A percentile compares a stretch with the other conserved stretches of the same genome.
Conservation (phyloP, 2,797 vertebrate genomes). For the Columba guinea region DNA sequence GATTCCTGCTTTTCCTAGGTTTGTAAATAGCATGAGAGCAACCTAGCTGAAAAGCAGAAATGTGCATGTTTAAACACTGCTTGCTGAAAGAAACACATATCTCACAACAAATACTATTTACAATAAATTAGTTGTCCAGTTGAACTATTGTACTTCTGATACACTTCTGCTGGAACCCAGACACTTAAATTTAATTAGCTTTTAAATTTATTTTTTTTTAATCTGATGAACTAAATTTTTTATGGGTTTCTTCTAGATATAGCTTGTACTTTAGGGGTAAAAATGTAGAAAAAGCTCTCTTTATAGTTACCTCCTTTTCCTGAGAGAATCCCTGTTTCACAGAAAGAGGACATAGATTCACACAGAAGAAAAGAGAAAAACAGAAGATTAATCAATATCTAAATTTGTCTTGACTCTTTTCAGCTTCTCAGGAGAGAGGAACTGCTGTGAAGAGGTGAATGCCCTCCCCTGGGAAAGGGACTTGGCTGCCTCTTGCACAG, state of each 20-base stretch:
- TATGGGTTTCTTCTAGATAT: not conserved
- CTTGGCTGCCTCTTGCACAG: not conserved
- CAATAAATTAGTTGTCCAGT: not conserved
- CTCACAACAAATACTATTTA: not conserved
- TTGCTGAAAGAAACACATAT: not conserved
- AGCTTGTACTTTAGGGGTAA: not conserved
- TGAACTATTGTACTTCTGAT: not conserved
- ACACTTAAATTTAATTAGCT: not conserved
- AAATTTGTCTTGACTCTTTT: slow-evolving; percentile 1
- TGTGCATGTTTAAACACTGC: rapidly evolving
- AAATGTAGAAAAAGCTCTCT: not conserved
- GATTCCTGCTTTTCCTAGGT: not conserved
- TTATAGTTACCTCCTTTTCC: not conserved
- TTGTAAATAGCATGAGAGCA: not conserved
- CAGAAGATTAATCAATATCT: slow-evolving; percentile 42
- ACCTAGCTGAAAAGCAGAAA: not conserved
- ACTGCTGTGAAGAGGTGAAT: not conserved
- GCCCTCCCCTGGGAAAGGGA: slow-evolving; percentile 17
- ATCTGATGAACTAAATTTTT: not conserved
- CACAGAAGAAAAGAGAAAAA: not conserved
- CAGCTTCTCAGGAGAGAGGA: not conserved
- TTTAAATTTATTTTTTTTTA: not conserved
- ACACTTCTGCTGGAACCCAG: not conserved
- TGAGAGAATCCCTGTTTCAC: not conserved
- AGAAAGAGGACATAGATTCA: not conserved